phyloP scores from a whole-genome alignment of 2,888 invertebrate genomes.

The Serripes groenlandicus region DNA sequence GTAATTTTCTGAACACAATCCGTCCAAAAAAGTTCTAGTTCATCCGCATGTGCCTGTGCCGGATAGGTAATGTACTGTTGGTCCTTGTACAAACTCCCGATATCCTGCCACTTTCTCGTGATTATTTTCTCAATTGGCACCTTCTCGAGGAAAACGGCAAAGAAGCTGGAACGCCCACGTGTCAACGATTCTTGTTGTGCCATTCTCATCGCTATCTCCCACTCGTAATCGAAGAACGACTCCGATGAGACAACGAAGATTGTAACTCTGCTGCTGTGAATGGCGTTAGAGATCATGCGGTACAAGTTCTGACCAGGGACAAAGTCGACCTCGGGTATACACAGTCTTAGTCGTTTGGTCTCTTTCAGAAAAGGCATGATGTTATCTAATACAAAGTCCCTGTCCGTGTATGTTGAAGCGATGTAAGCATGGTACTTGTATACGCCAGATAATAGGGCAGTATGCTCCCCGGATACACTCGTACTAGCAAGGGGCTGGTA shows the following conservation, averaged over 20 bases:
- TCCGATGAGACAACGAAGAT: constrained; percentile 35
- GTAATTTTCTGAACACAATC: too few relatives aligned
- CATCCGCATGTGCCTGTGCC: constrained; percentile 4
- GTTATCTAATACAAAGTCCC: not conserved
- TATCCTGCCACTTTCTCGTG: not conserved
- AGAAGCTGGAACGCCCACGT: constrained; percentile 36
- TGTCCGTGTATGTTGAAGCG: not conserved
- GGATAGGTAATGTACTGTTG: constrained; percentile 25
- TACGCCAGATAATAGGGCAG: not conserved
- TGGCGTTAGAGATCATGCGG: constrained; percentile 52
- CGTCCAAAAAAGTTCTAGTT: constrained; percentile 35
- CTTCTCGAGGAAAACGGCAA: constrained; percentile 47
- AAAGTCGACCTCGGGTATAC: constrained; percentile 39
- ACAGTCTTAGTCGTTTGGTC: constrained; percentile 22
- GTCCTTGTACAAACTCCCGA: not conserved
- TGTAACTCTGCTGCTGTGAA: constrained; percentile 36
- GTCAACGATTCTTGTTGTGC: constrained; percentile 45
- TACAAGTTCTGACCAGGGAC: constrained; percentile 50
- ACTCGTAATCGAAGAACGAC: constrained; percentile 31
- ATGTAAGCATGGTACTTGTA: constrained; percentile 20
- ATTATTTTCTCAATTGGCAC: not conserved
- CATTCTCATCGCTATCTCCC: constrained; percentile 54
- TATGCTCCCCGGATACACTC: not conserved
- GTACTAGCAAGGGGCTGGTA: not conserved
- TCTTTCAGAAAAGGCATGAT: constrained; percentile 14